phyloP scores from a whole-genome alignment of 2,888 invertebrate genomes.

The Griposia aprilina region DNA sequence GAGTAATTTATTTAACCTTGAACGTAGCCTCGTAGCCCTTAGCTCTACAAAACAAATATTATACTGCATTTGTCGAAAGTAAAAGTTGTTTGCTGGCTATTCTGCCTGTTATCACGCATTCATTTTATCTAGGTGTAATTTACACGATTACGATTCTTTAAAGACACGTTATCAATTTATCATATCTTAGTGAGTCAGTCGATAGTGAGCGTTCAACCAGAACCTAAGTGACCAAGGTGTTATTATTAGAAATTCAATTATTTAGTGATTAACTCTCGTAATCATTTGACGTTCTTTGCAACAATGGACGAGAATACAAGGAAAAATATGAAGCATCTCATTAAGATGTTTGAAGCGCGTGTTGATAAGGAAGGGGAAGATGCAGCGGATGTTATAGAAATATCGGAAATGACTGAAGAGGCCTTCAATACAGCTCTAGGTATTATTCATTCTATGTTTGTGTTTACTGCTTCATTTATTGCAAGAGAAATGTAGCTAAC shows the following conservation, averaged over 20 bases:
- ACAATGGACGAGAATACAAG: constrained; percentile 74
- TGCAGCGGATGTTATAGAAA: constrained; percentile 70
- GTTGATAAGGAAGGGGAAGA: constrained; percentile 71
- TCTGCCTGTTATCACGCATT: constrained; percentile 53
- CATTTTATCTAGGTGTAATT: constrained; percentile 70
- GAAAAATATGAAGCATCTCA: constrained; percentile 81
- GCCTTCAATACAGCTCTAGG: constrained; percentile 71
- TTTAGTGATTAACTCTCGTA: constrained; percentile 42
- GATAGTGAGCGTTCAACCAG: constrained; percentile 76
- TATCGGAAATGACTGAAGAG: constrained; percentile 65
- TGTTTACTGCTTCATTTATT: constrained; percentile 16
- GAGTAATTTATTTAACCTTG: constrained; percentile 18
- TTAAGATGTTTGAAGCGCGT: constrained; percentile 84
- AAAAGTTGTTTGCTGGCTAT: constrained; percentile 42
- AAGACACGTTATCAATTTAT: constrained; percentile 75
- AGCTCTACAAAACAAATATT: constrained; percentile 19
- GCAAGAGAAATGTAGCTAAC: not conserved
- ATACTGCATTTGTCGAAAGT: constrained; percentile 33
- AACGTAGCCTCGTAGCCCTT: constrained; percentile 10
- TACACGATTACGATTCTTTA: constrained; percentile 70
- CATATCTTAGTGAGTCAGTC: constrained; percentile 78
- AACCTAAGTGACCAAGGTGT: constrained; percentile 47
- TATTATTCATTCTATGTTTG: constrained; percentile 49
- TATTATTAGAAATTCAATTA: constrained; percentile 37
- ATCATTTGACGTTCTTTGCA: constrained; percentile 34